phyloP scores from a whole-genome alignment of 1,140 invertebrate species.

The Aphis gossypii region DNA sequence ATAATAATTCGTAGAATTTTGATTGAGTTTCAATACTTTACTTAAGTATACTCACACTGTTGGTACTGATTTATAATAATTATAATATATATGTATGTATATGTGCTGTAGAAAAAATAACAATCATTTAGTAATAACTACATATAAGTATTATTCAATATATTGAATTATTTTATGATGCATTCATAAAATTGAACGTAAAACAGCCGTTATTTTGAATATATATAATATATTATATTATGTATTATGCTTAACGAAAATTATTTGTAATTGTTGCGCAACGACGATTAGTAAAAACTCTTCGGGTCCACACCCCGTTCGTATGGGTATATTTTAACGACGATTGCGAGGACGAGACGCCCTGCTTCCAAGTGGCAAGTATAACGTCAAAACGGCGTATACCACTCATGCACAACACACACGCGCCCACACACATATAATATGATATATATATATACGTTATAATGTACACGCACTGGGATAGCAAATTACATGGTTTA shows the following conservation, averaged over 20 bases:
- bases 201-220: not conserved
- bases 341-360: not conserved
- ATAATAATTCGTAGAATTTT: not conserved
- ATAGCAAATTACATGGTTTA: conserved; percentile 30
- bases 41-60: not conserved
- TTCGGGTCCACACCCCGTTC: not conserved
- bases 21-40: not conserved
- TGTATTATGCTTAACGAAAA: not conserved
- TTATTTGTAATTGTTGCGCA: not conserved
- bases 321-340: not conserved
- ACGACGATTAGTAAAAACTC: not conserved
- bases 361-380: not conserved
- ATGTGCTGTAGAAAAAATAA: not conserved
- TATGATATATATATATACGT: not conserved
- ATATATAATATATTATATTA: not conserved
- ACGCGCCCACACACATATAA: not conserved
- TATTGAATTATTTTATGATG: no score
- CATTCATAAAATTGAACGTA: no score
- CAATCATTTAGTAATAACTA: no score
- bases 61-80: not conserved
- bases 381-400: not conserved
- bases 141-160: no score
- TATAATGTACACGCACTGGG: not conserved
- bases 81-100: not conserved
- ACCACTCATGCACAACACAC: not conserved